Conservation (phyloP, 2,113 vertebrate genomes). For the Globicephala melas region DNA sequence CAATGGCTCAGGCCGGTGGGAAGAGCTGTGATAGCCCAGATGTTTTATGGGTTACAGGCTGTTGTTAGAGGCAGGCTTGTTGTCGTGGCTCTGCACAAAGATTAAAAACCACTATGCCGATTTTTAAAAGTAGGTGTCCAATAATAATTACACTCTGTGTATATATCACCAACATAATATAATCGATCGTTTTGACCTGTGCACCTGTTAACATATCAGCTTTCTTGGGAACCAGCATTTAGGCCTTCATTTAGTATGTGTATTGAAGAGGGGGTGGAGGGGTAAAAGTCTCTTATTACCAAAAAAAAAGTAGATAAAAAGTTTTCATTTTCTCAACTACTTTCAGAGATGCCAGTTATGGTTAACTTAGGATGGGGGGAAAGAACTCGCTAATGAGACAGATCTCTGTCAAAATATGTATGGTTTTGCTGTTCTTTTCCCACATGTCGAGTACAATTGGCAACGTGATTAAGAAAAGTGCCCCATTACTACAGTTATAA, state of each 20-base stretch:
- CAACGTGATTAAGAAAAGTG: not conserved
- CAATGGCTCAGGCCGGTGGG: rapidly evolving
- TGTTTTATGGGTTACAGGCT: not conserved
- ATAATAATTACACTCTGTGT: not conserved
- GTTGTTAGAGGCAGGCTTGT: not conserved
- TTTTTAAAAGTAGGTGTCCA: not conserved
- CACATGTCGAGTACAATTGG: not conserved
- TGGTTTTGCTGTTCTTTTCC: not conserved
- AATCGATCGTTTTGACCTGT: not conserved
- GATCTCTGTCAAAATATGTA: not conserved
- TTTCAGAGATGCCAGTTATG: not conserved
- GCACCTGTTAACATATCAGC: not conserved
- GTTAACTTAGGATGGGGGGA: not conserved
- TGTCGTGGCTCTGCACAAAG: not conserved
- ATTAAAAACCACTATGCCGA: not conserved
- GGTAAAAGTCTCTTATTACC: not conserved
- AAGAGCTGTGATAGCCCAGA: not conserved
- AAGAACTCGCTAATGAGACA: not conserved
- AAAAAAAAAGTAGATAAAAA: not conserved
- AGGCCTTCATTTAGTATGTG: not conserved
- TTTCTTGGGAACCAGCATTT: not conserved
- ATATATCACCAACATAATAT: not conserved
- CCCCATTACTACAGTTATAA: not conserved
- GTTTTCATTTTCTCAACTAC: not conserved
- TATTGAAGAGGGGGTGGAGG: not conserved